A percentile compares a stretch with the other conserved stretches of the same genome.
phyloP scores from a whole-genome alignment of 2,797 vertebrate species.

The Hippopotamyrus pictus region DNA sequence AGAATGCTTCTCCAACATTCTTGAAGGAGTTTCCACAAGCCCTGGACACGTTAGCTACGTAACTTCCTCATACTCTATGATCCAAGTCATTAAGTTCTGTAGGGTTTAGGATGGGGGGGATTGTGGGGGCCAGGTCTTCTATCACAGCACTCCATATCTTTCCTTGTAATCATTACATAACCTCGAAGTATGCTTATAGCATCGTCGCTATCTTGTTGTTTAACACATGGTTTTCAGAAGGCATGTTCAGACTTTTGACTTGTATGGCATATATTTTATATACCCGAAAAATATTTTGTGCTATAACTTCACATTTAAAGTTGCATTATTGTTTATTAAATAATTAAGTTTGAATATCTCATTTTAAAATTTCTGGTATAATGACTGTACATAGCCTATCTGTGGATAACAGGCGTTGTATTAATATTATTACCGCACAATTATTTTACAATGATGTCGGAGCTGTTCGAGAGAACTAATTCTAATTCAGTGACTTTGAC shows the following conservation, averaged over 20 bases:
- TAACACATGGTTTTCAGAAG: background rate
- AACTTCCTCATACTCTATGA: background rate
- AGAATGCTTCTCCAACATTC: background rate
- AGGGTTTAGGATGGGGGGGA: background rate
- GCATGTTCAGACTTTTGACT: background rate
- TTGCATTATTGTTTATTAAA: background rate
- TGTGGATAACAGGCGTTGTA: background rate
- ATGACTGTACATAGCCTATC: background rate
- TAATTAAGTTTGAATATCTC: background rate
- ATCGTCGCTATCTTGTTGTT: background rate
- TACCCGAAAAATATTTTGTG: background rate
- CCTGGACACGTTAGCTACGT: background rate
- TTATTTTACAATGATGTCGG: background rate
- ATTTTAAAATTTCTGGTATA: background rate
- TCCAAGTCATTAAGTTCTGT: background rate
- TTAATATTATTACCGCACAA: background rate
- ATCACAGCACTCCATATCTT: background rate
- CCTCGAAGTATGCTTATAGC: background rate
- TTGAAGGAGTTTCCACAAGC: background rate
- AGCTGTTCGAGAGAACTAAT: background rate
- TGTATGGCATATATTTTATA: background rate
- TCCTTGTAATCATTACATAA: background rate
- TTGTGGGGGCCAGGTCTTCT: background rate
- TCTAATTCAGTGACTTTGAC: background rate
- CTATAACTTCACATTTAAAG: background rate